These are phyloP conservation scores for Hydractinia symbiolongicarpus DNA, from an alignment of 30 jellyfish, hydroid and myxozoan genomes.

Conservation along the genomic window DNA sequence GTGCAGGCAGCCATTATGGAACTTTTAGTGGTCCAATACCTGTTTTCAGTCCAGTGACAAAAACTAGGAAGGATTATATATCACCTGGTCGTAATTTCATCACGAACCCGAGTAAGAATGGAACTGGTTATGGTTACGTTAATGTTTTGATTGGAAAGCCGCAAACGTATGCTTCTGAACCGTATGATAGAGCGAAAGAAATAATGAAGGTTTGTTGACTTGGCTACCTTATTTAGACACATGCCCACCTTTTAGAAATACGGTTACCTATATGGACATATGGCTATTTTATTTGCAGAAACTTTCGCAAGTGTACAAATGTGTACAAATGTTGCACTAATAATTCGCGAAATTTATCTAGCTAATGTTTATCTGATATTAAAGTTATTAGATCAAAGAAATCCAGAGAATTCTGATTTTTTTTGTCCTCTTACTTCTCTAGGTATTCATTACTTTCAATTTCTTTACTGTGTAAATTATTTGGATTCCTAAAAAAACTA, in stretches of 20 bases:
- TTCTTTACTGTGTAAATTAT: no score
- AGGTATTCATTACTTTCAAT: no score
- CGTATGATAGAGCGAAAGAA: conserved; percentile 80
- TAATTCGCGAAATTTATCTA: no score
- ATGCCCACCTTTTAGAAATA: not conserved
- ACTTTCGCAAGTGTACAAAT: no score
- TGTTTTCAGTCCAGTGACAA: conserved; percentile 62
- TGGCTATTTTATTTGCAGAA: no score
- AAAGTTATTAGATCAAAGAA: no score
- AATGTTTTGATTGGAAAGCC: conserved; percentile 92
- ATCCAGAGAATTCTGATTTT: no score
- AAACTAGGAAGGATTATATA: conserved; percentile 38
- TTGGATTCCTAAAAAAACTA: no score
- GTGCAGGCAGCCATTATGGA: conserved; percentile 96
- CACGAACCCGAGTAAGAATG: conserved; percentile 77
- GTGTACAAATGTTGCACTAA: no score
- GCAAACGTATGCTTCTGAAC: conserved; percentile 77
- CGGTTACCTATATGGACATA: no score
- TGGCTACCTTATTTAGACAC: not conserved
- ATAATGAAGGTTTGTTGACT: conserved; percentile 16
- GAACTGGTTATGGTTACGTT: conserved; percentile 95
- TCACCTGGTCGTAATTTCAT: conserved; percentile 89
- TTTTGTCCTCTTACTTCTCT: no score
- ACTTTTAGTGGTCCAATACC: conserved; percentile 78
- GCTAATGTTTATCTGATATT: no score